Percentiles rank a stretch among this genome's conserved stretches.
phyloP scores from a whole-genome alignment of 2,797 vertebrate species.

The Tauraco hartlaubi region DNA sequence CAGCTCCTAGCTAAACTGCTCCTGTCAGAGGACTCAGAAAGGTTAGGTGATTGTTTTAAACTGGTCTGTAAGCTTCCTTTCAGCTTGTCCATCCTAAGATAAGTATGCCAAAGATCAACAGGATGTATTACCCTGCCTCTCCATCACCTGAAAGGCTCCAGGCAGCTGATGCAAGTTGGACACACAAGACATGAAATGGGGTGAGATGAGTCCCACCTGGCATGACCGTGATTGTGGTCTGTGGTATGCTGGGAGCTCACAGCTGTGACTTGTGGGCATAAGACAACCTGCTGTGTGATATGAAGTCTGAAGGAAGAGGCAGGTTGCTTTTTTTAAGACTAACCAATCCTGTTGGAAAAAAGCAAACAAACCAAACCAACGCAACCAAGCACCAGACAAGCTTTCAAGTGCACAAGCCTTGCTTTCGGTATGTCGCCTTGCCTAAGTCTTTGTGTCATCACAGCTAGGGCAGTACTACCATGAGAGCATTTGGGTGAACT shows the following conservation, averaged over 20 bases:
- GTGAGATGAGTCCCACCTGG: not conserved
- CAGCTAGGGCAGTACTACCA: not conserved
- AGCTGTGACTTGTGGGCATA: not conserved
- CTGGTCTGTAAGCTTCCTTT: not conserved
- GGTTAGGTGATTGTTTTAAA: not conserved
- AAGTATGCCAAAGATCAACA: not conserved
- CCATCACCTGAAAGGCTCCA: not conserved
- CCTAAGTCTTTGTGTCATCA: not conserved
- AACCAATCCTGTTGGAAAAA: not conserved
- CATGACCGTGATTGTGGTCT: not conserved
- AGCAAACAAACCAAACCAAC: not conserved
- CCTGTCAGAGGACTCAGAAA: not conserved
- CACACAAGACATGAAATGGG: not conserved
- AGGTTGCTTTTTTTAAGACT: not conserved
- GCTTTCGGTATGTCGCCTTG: not conserved
- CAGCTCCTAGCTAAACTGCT: not conserved
- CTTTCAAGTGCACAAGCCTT: not conserved
- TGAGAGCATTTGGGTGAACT: not conserved
- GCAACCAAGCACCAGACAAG: not conserved
- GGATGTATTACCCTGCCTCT: not conserved
- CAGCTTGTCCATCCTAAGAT: not conserved
- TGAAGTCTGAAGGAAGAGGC: not conserved
- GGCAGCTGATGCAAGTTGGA: not conserved
- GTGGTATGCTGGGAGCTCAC: not conserved
- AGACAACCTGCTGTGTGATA: not conserved